These are phyloP conservation scores for Beroe ovata DNA, from an alignment of 37 sponge, comb jelly and placozoan genomes.

Conservation along the genomic window DNA sequence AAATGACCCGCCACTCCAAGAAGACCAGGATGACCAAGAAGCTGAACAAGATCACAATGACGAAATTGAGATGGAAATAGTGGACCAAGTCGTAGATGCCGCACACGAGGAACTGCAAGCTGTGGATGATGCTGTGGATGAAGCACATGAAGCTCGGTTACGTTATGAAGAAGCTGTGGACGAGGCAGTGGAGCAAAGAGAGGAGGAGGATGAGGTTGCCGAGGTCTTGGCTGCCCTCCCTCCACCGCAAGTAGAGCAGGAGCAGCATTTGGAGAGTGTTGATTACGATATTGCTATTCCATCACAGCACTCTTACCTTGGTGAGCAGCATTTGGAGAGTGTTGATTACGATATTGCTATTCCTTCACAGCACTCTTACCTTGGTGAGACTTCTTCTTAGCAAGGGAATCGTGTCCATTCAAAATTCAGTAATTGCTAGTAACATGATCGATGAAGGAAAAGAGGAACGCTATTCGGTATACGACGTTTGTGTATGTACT, in stretches of 20 bases:
- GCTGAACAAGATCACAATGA: not conserved
- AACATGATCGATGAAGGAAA: too few relatives aligned
- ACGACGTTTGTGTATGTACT: too few relatives aligned
- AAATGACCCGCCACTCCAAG: too few relatives aligned
- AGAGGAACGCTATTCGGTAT: too few relatives aligned
- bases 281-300: conserved; percentile 45
- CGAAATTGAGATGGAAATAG: not conserved
- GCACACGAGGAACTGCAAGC: not conserved
- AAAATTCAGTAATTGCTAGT: too few relatives aligned
- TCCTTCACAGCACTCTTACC: conserved; percentile 56
- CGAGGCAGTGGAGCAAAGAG: not conserved
- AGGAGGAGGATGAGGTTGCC: not conserved
- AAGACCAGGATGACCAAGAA: not conserved
- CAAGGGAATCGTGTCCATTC: too few relatives aligned
- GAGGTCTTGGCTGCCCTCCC: not conserved
- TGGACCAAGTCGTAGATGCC: not conserved
- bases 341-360: conserved; percentile 46
- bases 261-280: not conserved
- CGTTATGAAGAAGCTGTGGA: not conserved
- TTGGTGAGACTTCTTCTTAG: too few relatives aligned
- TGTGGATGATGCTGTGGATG: not conserved
- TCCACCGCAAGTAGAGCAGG: not conserved
- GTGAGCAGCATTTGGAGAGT: not conserved
- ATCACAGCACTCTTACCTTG: conserved; percentile 60
- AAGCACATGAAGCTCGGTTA: not conserved